Evolutionary conservation across 1,140 invertebrate species (phyloP).

Genomic region (Trichonephila clavipes): DNA sequence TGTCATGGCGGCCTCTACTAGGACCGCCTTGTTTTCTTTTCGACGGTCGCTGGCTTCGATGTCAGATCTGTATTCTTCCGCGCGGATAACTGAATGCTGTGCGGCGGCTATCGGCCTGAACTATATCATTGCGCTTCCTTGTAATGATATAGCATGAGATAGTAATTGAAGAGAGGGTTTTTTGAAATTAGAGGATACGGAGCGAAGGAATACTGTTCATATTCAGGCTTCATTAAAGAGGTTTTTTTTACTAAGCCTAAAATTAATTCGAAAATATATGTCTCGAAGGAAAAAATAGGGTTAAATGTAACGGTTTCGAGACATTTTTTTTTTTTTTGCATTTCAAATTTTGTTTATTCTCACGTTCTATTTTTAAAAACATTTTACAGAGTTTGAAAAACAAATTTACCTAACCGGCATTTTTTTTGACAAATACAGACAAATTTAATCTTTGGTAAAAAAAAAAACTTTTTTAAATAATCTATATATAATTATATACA

Average conservation of each 20-base stretch:
- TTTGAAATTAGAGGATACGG: not conserved
- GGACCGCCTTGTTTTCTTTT: conserved; percentile 66
- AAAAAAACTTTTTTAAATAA: too few species aligned
- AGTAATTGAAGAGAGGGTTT: conserved; percentile 35
- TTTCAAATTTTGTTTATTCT: too few species aligned
- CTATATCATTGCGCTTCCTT: conserved; percentile 40
- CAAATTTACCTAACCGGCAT: too few species aligned
- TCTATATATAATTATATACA: too few species aligned
- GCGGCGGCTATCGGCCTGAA: not conserved
- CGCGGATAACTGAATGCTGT: not conserved
- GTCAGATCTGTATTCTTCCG: conserved; percentile 58
- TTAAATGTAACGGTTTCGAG: not conserved
- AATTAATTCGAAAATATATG: not conserved
- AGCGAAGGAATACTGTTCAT: not conserved
- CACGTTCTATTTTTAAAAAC: too few species aligned
- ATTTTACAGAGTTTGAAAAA: too few species aligned
- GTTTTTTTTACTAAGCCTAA: not conserved
- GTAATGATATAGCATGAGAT: not conserved
- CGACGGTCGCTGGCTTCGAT: conserved; percentile 8
- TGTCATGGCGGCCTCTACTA: conserved; percentile 72
- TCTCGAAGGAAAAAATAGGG: not conserved
- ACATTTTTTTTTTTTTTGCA: not conserved
- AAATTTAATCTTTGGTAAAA: too few species aligned
- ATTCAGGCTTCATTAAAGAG: not conserved
- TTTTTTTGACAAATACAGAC: too few species aligned